Evolutionary conservation across 1,140 invertebrate genomes (phyloP).

Genomic region (Rhopalosiphum padi): DNA sequence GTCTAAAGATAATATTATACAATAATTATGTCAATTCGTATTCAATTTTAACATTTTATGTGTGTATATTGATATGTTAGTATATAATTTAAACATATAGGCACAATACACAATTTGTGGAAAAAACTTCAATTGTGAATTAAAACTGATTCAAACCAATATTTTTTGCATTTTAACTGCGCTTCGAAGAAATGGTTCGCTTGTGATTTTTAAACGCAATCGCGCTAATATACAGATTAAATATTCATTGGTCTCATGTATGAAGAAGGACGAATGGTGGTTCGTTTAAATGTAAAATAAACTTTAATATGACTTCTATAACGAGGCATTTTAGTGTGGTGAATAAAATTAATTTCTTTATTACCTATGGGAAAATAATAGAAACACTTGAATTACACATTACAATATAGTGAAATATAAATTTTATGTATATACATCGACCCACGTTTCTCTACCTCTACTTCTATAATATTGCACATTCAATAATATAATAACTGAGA

Average conservation of each 20-base stretch:
- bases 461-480: not conserved
- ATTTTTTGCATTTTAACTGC: not conserved
- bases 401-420: not conserved
- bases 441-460: not conserved
- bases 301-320: not conserved
- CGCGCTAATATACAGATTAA: not conserved
- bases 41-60: not conserved
- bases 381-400: conserved; percentile 26
- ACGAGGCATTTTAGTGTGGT: not conserved
- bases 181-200: not conserved
- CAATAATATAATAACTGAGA: not conserved
- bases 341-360: conserved; percentile 2
- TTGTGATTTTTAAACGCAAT: not conserved
- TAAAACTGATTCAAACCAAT: not conserved
- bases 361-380: conserved; percentile 41
- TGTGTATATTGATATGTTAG: not conserved
- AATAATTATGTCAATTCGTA: not conserved
- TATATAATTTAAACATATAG: not conserved
- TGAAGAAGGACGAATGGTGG: not conserved
- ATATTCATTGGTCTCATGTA: not conserved
- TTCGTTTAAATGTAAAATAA: not conserved
- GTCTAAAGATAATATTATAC: not conserved
- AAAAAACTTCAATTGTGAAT: not conserved
- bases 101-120: not conserved
- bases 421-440: conserved; percentile 11